These are phyloP conservation scores for Lasioglossum baleicum DNA, from an alignment of 1,140 invertebrate species.

Conservation along the genomic window DNA sequence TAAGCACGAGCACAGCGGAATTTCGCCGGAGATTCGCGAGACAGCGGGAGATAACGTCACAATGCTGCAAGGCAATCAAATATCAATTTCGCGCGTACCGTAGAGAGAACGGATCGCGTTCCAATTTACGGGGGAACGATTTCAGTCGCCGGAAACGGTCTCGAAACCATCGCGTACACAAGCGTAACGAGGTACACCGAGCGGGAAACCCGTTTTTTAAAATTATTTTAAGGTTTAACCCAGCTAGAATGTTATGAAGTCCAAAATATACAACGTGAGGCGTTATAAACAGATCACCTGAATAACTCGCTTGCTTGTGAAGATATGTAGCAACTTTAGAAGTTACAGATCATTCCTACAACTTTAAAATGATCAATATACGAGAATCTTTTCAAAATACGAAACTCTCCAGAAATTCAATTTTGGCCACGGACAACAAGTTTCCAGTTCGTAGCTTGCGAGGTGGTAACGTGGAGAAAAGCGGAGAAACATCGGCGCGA, in stretches of 20 bases:
- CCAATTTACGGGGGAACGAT: conserved; percentile 30
- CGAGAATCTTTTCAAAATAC: too few relatives aligned
- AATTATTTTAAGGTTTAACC: too few relatives aligned
- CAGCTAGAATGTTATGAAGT: too few relatives aligned
- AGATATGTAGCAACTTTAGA: too few relatives aligned
- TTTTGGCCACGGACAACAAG: too few relatives aligned
- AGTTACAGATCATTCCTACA: too few relatives aligned
- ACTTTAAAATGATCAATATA: too few relatives aligned
- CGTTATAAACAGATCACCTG: too few relatives aligned
- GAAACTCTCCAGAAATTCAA: background rate
- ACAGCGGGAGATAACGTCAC: background rate
- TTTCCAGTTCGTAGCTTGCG: too few relatives aligned
- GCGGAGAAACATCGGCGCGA: background rate
- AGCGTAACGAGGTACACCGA: conserved; percentile 10
- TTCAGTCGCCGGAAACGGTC: conserved; percentile 32
- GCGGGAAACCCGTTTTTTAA: too few relatives aligned
- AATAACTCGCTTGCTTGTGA: too few relatives aligned
- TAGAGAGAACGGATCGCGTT: background rate
- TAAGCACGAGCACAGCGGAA: background rate
- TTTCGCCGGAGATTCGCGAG: background rate
- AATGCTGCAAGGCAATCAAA: conserved; percentile 34
- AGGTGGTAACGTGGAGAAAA: background rate
- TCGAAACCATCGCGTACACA: conserved; percentile 26
- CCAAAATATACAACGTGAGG: too few relatives aligned
- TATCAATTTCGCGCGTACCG: conserved; percentile 23